Base-by-base conservation (phyloP, 92 coral and sea anemone species). In the Zoanthus sansibaricus region DNA sequence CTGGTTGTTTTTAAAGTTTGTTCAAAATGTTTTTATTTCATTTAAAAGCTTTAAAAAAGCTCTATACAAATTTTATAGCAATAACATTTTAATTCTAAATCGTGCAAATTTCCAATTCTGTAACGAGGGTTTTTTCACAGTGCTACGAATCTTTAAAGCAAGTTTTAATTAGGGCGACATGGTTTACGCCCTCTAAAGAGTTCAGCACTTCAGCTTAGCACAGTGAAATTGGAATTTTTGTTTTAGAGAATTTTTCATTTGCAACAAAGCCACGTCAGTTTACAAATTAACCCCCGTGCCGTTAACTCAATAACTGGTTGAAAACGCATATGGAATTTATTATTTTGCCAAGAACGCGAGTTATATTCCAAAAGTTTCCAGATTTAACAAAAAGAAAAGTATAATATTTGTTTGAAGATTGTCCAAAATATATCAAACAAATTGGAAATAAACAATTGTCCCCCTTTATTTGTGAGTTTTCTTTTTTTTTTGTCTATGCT, bases 21-120 rank as follows among this genome's bases (percentile, higher is more conserved):
- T 48, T 71, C 85, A 67, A 80, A 71, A 80, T 80, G 75, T 80
- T 80, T 80, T 80, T 37, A 64, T 80, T 68, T 80, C 20, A 42
- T 66, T n/a, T 71, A 20, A 31, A 64, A 46, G 47, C 45, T 64
- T 45, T 20, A 67, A 66, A 80, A 32, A 80, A 66, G 66, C 45
- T 46, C 61, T 66, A 80, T 45, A 66, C 61, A 80, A 80, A 45
- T 80, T 80, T 80, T 46, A 47, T 67, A 66, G 18, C 75, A 49
- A 80, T 80, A 44, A 79, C 56, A 37, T 66, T 16, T n/a, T 55
- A 80, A 46, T 80, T 72, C 11, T 8, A 62, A 61, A 46, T 80
- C 17, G 56, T 61, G 61, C 21, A 80, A 66, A 46, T 59, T 45
- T 30, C 42, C 18, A 52, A 64, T 15, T 46, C 21, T 70, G 37